Percentiles rank a stretch among this genome's conserved stretches.
Conservation (phyloP, 2,888 invertebrate genomes). For the Melanostoma mellinum region DNA sequence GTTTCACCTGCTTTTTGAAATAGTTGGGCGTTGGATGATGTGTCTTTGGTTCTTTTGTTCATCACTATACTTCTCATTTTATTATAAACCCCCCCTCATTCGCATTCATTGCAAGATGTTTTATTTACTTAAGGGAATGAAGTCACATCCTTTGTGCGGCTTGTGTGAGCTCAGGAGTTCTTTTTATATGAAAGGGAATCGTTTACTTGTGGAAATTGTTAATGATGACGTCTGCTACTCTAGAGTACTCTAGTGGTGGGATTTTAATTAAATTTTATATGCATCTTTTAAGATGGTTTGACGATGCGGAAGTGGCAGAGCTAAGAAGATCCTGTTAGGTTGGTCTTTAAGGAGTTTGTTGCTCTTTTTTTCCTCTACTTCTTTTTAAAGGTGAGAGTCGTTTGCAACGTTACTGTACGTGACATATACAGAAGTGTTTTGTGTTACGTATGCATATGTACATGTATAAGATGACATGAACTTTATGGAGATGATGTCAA, state of each 20-base stretch:
- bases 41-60: conserved; percentile 16
- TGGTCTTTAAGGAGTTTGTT: conserved; percentile 40
- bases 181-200: conserved; percentile 49
- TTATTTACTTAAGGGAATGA: conserved; percentile 57
- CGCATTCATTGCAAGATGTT: conserved; percentile 60
- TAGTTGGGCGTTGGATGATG: background rate
- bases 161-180: conserved; percentile 7
- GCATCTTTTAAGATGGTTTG: conserved; percentile 42
- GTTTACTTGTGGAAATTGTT: conserved; percentile 60
- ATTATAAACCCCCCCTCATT: conserved; percentile 23
- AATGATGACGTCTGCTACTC: conserved; percentile 57
- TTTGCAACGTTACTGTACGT: background rate
- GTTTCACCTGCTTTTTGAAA: background rate
- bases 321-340: conserved; percentile 2
- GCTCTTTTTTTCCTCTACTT: conserved; percentile 34
- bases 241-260: conserved; percentile 12
- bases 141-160: conserved; percentile 34
- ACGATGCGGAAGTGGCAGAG: conserved; percentile 32
- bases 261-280: conserved; percentile 63
- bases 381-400: background rate
- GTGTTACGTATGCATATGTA: background rate
- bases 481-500: conserved; percentile 24
- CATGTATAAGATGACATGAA: background rate
- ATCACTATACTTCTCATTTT: conserved; percentile 5
- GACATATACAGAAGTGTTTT: background rate